phyloP scores from a whole-genome alignment of 2,888 invertebrate species.

The Xestia sexstrigata region DNA sequence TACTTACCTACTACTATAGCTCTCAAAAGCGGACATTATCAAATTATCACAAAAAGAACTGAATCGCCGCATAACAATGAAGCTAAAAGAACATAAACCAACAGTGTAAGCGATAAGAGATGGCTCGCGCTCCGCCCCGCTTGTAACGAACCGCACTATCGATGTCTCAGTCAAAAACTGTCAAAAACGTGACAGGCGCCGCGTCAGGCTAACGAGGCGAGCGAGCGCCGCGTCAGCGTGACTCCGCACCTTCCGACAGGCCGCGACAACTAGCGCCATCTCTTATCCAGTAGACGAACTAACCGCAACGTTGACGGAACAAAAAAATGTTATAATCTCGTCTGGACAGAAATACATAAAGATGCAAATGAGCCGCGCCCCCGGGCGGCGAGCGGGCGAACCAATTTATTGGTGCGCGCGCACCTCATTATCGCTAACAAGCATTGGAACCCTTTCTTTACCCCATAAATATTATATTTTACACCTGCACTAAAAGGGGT shows the following conservation, averaged over 20 bases:
- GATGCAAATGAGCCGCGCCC: constrained; percentile 87
- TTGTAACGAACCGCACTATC: constrained; percentile 88
- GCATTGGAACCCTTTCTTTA: constrained; percentile 87
- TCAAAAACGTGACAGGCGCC: constrained; percentile 89
- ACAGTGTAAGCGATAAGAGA: constrained; percentile 85
- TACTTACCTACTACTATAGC: constrained; percentile 68
- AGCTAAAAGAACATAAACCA: constrained; percentile 86
- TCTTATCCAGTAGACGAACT: constrained; percentile 79
- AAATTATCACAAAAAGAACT: constrained; percentile 78
- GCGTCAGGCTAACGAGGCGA: constrained; percentile 89
- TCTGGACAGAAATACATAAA: constrained; percentile 82
- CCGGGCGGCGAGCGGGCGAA: constrained; percentile 83
- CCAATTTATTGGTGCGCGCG: constrained; percentile 87
- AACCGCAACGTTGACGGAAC: constrained; percentile 45
- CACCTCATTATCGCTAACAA: constrained; percentile 90
- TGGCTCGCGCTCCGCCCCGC: constrained; percentile 81
- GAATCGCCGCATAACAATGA: constrained; percentile 81
- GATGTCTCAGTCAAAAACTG: constrained; percentile 91
- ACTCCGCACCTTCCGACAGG: constrained; percentile 75
- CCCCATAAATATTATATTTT: constrained; percentile 89
- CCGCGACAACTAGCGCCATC: constrained; percentile 78
- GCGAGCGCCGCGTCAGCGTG: constrained; percentile 80
- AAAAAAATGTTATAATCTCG: constrained; percentile 70
- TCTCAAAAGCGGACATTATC: constrained; percentile 74
- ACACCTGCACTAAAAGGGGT: constrained; percentile 85